phyloP scores from a whole-genome alignment of 92 coral and sea anemone species.

The Actinernus sp. region DNA sequence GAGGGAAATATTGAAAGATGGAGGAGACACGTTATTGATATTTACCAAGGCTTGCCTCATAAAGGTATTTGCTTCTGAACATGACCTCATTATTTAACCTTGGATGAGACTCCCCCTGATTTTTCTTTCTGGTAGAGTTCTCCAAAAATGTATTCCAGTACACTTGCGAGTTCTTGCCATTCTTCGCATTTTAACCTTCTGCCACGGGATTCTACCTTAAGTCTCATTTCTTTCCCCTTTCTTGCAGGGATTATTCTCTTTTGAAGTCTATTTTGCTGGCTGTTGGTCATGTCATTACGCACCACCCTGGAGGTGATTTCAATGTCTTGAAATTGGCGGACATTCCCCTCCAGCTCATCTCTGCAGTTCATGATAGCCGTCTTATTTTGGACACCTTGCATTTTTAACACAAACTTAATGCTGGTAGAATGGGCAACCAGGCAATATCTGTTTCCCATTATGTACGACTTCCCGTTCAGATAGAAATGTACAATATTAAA shows the following conservation, averaged over 20 bases:
- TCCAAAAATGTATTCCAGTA: no score
- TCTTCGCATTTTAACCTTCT: conserved; percentile 19
- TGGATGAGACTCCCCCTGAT: conserved; percentile 33
- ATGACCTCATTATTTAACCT: not conserved
- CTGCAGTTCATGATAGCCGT: conserved; percentile 34
- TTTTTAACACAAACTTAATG: conserved; percentile 21
- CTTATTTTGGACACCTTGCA: conserved; percentile 13
- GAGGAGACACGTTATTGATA: conserved; percentile 22
- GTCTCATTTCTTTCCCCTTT: conserved; percentile 20
- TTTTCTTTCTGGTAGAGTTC: not conserved
- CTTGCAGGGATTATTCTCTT: conserved; percentile 7
- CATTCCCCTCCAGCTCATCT: conserved; percentile 22
- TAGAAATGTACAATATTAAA: no score
- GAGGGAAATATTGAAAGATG: conserved; percentile 16
- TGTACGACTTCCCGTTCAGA: no score
- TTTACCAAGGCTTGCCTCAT: conserved; percentile 25
- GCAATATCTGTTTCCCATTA: no score
- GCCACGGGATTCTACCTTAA: conserved; percentile 4
- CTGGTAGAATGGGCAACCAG: conserved; percentile 37
- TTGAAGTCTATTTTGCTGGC: no score
- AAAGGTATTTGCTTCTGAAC: conserved; percentile 26
- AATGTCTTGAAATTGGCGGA: no score
- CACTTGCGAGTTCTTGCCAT: no score
- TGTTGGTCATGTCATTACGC: no score
- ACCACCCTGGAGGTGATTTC: no score